Evolutionary conservation across 2,113 vertebrate species (phyloP).

Genomic region (Bagarius yarrelli): DNA sequence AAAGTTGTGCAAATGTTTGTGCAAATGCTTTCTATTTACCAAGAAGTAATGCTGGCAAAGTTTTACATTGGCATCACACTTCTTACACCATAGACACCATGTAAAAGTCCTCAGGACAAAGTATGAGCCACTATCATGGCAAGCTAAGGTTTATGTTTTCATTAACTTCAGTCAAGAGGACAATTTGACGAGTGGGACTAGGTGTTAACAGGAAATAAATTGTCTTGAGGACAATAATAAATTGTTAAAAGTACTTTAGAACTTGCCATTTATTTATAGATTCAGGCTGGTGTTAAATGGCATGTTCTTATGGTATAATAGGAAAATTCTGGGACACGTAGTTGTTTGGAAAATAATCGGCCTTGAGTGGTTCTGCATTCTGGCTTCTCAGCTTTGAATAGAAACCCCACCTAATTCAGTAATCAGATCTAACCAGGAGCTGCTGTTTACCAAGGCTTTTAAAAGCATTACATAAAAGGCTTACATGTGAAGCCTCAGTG

Average conservation of each 20-base stretch:
- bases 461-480: slow-evolving; percentile 37
- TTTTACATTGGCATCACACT: neutral
- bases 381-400: neutral
- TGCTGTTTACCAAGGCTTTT: neutral
- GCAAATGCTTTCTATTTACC: neutral
- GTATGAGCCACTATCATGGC: neutral
- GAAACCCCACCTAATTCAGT: neutral
- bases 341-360: too few relatives aligned
- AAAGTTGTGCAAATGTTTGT: neutral
- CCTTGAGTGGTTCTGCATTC: neutral
- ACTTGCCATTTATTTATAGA: neutral
- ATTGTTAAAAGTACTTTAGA: neutral
- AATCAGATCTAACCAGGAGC: neutral
- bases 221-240: neutral
- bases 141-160: neutral
- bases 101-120: neutral
- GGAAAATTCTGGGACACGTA: neutral
- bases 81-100: neutral
- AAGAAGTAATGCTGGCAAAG: neutral
- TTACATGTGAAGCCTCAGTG: slow-evolving; percentile 52
- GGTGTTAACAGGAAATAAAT: neutral
- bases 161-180: neutral
- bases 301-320: neutral
- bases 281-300: neutral
- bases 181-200: neutral